These are phyloP conservation scores for western clawed frog (Xenopus tropicalis) DNA, from an alignment of 2,113 vertebrate species.

Conservation along the genomic window DNA sequence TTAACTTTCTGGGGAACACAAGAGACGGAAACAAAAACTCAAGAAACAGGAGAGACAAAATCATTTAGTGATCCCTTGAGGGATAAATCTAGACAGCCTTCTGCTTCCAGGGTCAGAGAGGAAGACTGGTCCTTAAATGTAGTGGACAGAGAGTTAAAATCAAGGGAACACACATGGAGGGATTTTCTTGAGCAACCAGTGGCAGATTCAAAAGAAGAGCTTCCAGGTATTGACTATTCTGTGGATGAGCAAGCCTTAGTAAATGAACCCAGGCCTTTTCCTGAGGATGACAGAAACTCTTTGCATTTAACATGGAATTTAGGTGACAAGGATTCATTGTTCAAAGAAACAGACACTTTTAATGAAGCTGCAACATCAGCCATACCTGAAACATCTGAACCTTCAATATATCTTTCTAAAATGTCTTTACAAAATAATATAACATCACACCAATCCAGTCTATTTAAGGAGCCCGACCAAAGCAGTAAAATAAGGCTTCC, in stretches of 20 bases:
- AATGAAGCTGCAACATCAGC: neutral
- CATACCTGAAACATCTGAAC: neutral
- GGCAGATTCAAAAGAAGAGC: constrained; percentile 33
- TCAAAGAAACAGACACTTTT: neutral
- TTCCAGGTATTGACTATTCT: neutral
- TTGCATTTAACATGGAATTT: constrained; percentile 1
- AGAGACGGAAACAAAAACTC: neutral
- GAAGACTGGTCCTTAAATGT: constrained; percentile 33
- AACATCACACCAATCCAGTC: neutral
- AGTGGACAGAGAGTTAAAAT: constrained; percentile 18
- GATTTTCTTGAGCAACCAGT: constrained; percentile 7
- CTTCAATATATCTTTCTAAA: neutral
- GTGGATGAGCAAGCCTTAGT: neutral
- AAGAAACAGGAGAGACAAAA: neutral
- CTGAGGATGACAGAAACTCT: constrained; percentile 20
- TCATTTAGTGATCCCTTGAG: neutral
- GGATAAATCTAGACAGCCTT: neutral
- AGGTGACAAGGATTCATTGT: neutral
- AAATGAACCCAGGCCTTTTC: neutral
- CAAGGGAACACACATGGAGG: constrained; percentile 8
- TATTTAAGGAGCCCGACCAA: neutral
- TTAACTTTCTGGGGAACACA: neutral
- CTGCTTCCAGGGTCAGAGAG: neutral
- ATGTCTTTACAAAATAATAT: neutral
- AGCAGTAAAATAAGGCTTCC: neutral